Evolutionary conservation across 2,888 invertebrate genomes (phyloP).

Genomic region (Caenorhabditis sp.): DNA sequence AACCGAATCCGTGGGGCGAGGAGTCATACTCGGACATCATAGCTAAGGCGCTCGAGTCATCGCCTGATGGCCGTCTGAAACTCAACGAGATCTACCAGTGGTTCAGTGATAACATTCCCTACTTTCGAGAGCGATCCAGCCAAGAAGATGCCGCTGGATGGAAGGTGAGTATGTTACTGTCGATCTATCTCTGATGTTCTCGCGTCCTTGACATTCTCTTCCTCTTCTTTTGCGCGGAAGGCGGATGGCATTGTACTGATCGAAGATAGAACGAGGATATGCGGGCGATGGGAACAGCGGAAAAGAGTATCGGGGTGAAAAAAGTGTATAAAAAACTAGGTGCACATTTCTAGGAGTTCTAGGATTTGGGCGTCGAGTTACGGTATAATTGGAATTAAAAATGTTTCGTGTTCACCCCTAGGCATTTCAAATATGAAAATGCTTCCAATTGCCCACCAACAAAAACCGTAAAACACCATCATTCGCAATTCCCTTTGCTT

Average conservation of each 20-base stretch:
- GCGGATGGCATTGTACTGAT: constrained; percentile 20
- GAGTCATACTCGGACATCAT: constrained; percentile 98
- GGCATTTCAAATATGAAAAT: constrained; percentile 1
- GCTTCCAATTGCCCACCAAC: no score
- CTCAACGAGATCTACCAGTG: constrained; percentile 99
- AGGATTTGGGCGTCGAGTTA: no score
- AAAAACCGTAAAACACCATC: no score
- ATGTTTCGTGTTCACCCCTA: no score
- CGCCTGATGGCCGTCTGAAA: constrained; percentile 95
- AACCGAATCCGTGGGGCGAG: constrained; percentile 98
- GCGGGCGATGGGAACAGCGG: background rate
- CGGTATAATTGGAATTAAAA: no score
- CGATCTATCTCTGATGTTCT: no score
- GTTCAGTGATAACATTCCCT: constrained; percentile 99
- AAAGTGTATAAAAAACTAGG: background rate
- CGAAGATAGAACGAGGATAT: background rate
- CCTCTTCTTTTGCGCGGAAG: no score
- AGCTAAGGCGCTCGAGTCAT: constrained; percentile 96
- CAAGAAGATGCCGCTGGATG: constrained; percentile 99
- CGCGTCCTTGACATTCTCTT: constrained; percentile 49
- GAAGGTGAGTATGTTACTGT: constrained; percentile 97
- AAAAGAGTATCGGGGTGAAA: no score
- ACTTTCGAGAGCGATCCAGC: constrained; percentile 99
- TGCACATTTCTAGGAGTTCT: constrained; percentile 1
- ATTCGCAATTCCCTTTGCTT: no score